phyloP scores from a whole-genome alignment of 2,113 vertebrate species.

The Clarias macrocephalus region DNA sequence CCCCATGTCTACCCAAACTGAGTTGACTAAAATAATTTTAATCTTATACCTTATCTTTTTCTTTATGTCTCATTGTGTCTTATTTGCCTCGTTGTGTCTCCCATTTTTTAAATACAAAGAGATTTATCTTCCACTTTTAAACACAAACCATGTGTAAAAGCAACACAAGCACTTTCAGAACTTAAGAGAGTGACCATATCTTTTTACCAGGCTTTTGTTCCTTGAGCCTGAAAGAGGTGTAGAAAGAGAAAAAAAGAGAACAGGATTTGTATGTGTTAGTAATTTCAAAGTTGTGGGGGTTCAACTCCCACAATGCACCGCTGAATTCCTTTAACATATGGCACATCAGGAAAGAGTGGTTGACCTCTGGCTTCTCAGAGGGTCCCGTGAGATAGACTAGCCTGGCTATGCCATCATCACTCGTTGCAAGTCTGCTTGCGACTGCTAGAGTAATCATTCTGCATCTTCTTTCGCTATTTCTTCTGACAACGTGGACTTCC shows the following conservation, averaged over 20 bases:
- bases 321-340: conserved; percentile 83
- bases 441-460: conserved; percentile 76
- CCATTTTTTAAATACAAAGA: background rate
- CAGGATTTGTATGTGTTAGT: conserved; percentile 70
- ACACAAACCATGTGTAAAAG: background rate
- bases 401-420: conserved; percentile 70
- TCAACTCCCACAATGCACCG: conserved; percentile 76
- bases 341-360: conserved; percentile 80
- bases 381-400: conserved; percentile 72
- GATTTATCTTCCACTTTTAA: background rate
- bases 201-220: conserved; percentile 10
- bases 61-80: background rate
- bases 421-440: conserved; percentile 66
- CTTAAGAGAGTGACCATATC: background rate
- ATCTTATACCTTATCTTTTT: background rate
- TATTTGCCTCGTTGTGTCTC: background rate
- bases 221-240: conserved; percentile 29
- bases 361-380: conserved; percentile 76
- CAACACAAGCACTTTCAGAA: background rate
- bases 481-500: conserved; percentile 33
- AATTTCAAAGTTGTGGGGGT: conserved; percentile 74
- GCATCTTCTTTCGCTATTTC: conserved; percentile 42
- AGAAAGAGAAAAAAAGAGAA: background rate
- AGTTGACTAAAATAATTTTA: background rate
- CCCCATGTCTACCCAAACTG: background rate